Base-by-base conservation (phyloP, 2,797 vertebrate species). In the Heteromormyrus szaboi region DNA sequence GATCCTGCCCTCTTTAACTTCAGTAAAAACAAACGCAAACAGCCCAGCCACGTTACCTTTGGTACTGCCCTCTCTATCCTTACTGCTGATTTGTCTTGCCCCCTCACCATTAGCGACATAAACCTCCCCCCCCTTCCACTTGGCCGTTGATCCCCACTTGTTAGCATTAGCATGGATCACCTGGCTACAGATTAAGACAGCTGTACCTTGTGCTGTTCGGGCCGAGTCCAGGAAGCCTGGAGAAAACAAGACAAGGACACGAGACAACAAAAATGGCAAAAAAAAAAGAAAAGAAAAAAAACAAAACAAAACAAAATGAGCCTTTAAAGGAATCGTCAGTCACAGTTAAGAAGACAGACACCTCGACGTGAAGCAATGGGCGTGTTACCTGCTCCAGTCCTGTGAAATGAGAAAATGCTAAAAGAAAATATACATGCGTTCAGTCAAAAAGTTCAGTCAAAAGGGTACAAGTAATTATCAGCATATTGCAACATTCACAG, bases 211-310 rank as follows among this genome's bases (percentile, higher is more conserved):
- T 99, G 97, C 92, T 98, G 98, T 96, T 99, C 98, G 92, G 98
- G 98, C 94, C 99, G 97, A 96, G 98, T 99, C 99, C 99, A 99
- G 92, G 99, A 99, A 95, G 98, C 98, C 99, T 99, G 98, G 94
- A 97, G 96, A 97, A 95, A 96, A 98, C 96, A 79, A 99, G 95
- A 99, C 96, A 98, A 94, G 98, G 94, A 97, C 97, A 96, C 94
- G 72, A 96, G 95, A 96, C 94, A 94, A 96, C 95, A 94, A 94
- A 93, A 96, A 95, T 94, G 94, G 94, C 96, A 85, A 29, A 59
- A 89, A 65, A 65, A 86, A 85, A 29, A 83, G 37, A 50, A 93
- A 22, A 59, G n/a, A 89, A 86, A 94, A 94, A 97, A 83, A 94
- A 91, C 93, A 94, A 85, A 33, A 62, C 87, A 87, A 41, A 87